A percentile compares a stretch with the other conserved stretches of the same genome.
phyloP scores from a whole-genome alignment of 2,113 vertebrate genomes.

The Leiothrix lutea region DNA sequence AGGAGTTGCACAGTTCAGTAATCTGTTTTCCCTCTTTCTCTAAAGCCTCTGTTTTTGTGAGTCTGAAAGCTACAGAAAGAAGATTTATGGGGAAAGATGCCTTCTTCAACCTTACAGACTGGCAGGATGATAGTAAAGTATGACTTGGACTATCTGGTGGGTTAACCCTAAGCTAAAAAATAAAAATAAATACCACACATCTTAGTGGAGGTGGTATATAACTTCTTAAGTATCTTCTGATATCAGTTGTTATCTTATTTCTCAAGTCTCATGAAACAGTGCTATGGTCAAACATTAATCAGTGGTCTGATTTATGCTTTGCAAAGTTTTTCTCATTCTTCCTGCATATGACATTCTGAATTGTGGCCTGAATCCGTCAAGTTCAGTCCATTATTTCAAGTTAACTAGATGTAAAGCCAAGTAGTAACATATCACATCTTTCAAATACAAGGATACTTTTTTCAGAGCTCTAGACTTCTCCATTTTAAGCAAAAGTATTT shows the following conservation, averaged over 20 bases:
- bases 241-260: neutral
- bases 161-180: neutral
- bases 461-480: neutral
- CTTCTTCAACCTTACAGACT: neutral
- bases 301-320: neutral
- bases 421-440: neutral
- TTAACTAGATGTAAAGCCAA: neutral
- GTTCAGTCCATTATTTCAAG: neutral
- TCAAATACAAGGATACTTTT: neutral
- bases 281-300: neutral
- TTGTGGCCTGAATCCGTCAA: neutral
- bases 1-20: neutral
- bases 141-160: neutral
- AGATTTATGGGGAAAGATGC: neutral
- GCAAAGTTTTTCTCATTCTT: neutral
- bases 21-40: neutral
- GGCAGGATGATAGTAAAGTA: neutral
- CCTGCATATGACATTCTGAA: neutral
- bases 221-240: neutral
- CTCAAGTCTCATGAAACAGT: neutral
- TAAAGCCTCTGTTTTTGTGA: neutral
- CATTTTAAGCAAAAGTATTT: neutral
- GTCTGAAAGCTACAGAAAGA: neutral
- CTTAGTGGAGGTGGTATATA: neutral
- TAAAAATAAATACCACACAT: neutral